These are phyloP conservation scores for Myotis daubentonii DNA, from an alignment of 2,797 vertebrate species.

Conservation along the genomic window DNA sequence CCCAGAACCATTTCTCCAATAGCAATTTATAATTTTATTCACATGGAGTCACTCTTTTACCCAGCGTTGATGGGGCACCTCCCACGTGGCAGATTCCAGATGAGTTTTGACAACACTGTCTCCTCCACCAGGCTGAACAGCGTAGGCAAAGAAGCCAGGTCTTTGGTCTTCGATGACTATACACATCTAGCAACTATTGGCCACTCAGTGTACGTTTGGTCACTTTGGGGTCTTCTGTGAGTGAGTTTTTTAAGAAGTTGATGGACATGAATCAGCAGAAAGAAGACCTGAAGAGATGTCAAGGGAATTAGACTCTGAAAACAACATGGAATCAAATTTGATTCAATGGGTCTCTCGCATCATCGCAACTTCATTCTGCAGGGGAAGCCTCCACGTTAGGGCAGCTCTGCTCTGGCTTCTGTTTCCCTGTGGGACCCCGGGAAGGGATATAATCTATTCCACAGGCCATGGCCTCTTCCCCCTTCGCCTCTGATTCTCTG, in stretches of 20 bases:
- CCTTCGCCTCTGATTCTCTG: constrained; percentile 69
- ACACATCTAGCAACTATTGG: background rate
- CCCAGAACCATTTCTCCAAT: background rate
- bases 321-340: constrained; percentile 17
- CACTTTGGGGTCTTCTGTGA: background rate
- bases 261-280: background rate
- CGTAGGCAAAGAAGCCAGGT: background rate
- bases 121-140: background rate
- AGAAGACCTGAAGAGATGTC: background rate
- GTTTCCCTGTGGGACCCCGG: constrained; percentile 40
- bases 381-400: constrained; percentile 29
- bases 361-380: background rate
- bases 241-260: background rate
- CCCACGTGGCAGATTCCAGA: background rate
- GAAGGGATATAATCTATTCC: constrained; percentile 68
- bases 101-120: background rate
- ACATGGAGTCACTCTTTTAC: background rate
- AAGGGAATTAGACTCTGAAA: background rate
- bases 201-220: background rate
- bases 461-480: constrained; percentile 38
- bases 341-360: constrained; percentile 48
- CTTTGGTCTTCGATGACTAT: background rate
- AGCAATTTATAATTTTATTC: background rate
- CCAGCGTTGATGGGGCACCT: background rate
- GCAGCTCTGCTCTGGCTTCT: constrained; percentile 27